Evolutionary conservation across 2,888 invertebrate species (phyloP), one percentile per base, ranked within the genome.

Genomic region (Syrphus vitripennis): DNA sequence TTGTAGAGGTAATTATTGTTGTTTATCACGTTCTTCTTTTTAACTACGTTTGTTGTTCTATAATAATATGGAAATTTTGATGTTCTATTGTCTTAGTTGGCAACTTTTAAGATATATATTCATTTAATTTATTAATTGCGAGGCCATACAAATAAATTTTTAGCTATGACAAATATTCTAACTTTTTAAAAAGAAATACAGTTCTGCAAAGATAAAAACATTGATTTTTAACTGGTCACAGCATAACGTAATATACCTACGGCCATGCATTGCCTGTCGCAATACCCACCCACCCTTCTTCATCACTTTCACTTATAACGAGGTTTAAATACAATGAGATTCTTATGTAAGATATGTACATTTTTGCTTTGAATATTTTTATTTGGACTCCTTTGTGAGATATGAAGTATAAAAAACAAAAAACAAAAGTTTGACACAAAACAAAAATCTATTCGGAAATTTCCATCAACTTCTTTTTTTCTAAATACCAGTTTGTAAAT

Each of bases 311-410:
- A 59, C 34, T 21, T 59, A 48, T 9, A 50, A 59, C 59, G 37
- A 59, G 5, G 7, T 37, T 59, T 59, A n/a, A 59, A 59, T 34
- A n/a, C 34, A 59, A 21, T 37, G 7, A 37, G 34, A 59, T 37
- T 59, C 59, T 59, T 59, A 59, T 59, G 59, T 59, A 59, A 59
- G 59, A 59, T 59, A n/a, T n/a, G n/a, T n/a, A 21, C 5, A 16
- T n/a, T 34, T 34, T 59, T 59, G 34, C 37, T 21, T 21, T 59
- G 4, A 14, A 37, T 37, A 59, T 37, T 59, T 57, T 57, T 6
- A 34, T 57, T 12, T 31, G 5, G 31, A 5, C 34, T 34, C 19
- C 14, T 37, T 59, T 57, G n/a, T 29, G 31, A 31, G 31, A 29
- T 26, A 50, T 24, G 14, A 50, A 50, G 50, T 24, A n/a, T n/a